Conservation (phyloP, 2,797 vertebrate genomes). For the Distichodus sexfasciatus region DNA sequence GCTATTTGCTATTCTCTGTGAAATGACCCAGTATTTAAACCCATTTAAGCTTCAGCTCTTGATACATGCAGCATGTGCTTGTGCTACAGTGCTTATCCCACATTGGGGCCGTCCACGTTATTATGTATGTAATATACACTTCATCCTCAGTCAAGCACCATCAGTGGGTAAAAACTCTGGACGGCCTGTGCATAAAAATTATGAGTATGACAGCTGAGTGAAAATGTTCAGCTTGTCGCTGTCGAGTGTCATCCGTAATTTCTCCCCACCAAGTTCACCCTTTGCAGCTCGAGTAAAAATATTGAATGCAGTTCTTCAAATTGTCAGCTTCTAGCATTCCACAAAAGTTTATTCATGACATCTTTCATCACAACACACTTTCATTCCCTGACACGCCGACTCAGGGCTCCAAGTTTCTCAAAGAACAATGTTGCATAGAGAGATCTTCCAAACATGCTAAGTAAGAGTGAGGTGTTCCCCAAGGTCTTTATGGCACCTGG, state of each 20-base stretch:
- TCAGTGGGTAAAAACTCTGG: conserved; percentile 27
- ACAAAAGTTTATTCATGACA: conserved; percentile 7
- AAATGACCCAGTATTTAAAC: conserved; percentile 22
- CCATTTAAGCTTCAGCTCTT: conserved; percentile 17
- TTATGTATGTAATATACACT: conserved; percentile 34
- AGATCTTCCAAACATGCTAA: background rate
- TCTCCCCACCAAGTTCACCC: conserved; percentile 7
- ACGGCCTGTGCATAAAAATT: conserved; percentile 52
- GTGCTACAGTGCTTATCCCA: conserved; percentile 24
- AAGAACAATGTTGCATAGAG: background rate
- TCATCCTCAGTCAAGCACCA: conserved; percentile 45
- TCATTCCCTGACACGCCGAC: background rate
- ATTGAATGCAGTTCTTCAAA: conserved; percentile 10
- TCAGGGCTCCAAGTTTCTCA: background rate
- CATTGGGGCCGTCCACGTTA: conserved; percentile 36
- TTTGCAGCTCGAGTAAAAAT: conserved; percentile 14
- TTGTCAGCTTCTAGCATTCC: background rate
- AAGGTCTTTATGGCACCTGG: background rate
- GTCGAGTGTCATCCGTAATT: conserved; percentile 37
- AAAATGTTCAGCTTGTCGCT: conserved; percentile 20
- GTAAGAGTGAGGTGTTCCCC: background rate
- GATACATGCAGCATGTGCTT: conserved; percentile 24
- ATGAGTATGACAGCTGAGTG: conserved; percentile 32
- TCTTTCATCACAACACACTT: conserved; percentile 1
- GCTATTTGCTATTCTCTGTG: background rate